Percentiles rank a stretch among this genome's conserved stretches.
These are phyloP conservation scores for Gonocerus acuteangulatus DNA, from an alignment of 2,888 invertebrate species.

Conservation along the genomic window DNA sequence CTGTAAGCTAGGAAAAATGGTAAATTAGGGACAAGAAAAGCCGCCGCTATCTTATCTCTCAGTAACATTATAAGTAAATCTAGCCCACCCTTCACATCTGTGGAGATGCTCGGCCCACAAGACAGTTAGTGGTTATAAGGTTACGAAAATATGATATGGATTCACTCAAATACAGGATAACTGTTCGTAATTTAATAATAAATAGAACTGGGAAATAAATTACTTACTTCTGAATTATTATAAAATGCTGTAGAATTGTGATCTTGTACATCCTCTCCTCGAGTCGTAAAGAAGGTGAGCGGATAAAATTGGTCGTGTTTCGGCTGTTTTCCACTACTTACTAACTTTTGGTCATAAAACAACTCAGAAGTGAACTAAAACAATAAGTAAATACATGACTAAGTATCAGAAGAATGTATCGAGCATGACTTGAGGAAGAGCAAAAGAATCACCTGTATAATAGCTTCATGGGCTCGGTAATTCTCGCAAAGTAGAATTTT, in stretches of 20 bases:
- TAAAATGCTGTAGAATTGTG: constrained; percentile 70
- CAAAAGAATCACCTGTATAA: constrained; percentile 51
- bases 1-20: no score
- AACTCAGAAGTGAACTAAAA: constrained; percentile 63
- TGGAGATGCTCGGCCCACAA: no score
- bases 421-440: not conserved
- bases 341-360: constrained; percentile 69
- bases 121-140: not conserved
- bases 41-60: no score
- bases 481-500: constrained; percentile 74
- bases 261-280: constrained; percentile 73
- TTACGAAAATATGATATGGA: not conserved
- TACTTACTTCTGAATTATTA: constrained; percentile 63
- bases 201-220: no score
- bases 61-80: not conserved
- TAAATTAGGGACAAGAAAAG: no score
- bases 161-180: no score
- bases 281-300: constrained; percentile 69
- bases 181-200: no score
- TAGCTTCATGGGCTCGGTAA: constrained; percentile 73
- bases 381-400: not conserved
- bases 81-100: no score
- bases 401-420: not conserved
- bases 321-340: constrained; percentile 64
- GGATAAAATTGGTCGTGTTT: constrained; percentile 64